Percentiles rank a stretch among this genome's conserved stretches.
These are phyloP conservation scores for Caenorhabditis sp. DNA, from an alignment of 2,888 invertebrate species.

Conservation along the genomic window DNA sequence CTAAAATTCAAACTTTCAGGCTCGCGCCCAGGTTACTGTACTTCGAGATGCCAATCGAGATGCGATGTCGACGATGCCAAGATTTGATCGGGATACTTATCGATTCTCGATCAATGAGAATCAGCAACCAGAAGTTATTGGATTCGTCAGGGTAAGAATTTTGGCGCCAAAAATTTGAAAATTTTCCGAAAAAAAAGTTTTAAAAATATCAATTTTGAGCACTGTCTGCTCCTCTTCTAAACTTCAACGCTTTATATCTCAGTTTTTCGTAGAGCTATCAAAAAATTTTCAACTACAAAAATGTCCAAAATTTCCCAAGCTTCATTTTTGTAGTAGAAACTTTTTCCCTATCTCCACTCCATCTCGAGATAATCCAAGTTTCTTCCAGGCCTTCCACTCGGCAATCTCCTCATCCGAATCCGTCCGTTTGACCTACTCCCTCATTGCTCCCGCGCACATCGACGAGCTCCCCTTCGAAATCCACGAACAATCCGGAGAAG, in stretches of 20 bases:
- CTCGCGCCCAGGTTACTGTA: conserved; percentile 69
- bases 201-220: too few relatives aligned
- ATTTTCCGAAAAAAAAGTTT: not conserved
- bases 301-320: not conserved
- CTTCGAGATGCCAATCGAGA: conserved; percentile 63
- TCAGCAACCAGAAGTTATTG: conserved; percentile 70
- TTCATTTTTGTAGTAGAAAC: not conserved
- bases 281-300: not conserved
- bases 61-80: conserved; percentile 59
- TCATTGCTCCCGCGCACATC: conserved; percentile 58
- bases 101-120: conserved; percentile 66
- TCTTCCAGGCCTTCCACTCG: conserved; percentile 71
- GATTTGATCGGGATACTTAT: conserved; percentile 69
- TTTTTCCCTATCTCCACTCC: not conserved
- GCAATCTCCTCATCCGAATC: conserved; percentile 64
- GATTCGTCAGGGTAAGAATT: conserved; percentile 67
- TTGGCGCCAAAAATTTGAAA: not conserved
- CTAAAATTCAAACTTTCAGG: conserved; percentile 44
- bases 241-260: not conserved
- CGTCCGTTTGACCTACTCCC: conserved; percentile 59
- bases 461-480: conserved; percentile 69
- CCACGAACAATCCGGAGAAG: conserved; percentile 68
- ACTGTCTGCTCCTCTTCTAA: too few relatives aligned
- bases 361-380: not conserved
- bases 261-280: not conserved